A percentile compares a stretch with the other conserved stretches of the same genome.
Evolutionary conservation across 1,140 invertebrate genomes (phyloP).

Genomic region (Eubasilissa regina): DNA sequence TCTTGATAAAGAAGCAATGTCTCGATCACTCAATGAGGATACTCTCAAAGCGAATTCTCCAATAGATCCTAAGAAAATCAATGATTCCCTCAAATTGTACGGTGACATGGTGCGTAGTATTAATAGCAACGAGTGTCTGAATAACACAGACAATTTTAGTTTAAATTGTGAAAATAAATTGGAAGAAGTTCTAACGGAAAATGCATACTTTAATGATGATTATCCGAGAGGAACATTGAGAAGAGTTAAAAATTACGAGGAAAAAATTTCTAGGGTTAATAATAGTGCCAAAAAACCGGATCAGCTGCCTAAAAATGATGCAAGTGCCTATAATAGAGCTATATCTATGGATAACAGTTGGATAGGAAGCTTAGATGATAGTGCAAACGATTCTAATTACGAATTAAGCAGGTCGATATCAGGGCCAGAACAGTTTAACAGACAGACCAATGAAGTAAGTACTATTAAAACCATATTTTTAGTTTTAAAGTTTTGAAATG

Average conservation of each 20-base stretch:
- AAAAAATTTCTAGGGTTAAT: conserved; percentile 49
- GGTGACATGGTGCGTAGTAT: conserved; percentile 62
- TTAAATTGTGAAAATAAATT: conserved; percentile 58
- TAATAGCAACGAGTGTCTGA: conserved; percentile 40
- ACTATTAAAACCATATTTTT: background rate
- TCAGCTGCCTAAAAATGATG: conserved; percentile 47
- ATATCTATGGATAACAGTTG: conserved; percentile 70
- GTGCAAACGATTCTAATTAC: conserved; percentile 53
- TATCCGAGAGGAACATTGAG: conserved; percentile 52
- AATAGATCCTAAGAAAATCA: conserved; percentile 69
- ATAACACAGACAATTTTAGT: conserved; percentile 55
- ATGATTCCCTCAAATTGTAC: conserved; percentile 68
- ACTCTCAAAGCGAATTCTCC: conserved; percentile 68
- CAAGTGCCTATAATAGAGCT: conserved; percentile 63
- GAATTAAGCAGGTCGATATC: conserved; percentile 78
- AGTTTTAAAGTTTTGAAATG: too few species aligned
- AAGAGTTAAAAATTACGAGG: conserved; percentile 59
- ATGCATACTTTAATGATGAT: conserved; percentile 54
- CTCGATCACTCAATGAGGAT: conserved; percentile 64
- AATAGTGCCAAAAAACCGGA: conserved; percentile 37
- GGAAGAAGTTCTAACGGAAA: conserved; percentile 44
- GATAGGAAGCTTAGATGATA: conserved; percentile 68
- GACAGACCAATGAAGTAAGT: conserved; percentile 55
- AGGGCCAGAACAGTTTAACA: conserved; percentile 79
- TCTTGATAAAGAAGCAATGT: conserved; percentile 56